These are phyloP conservation scores for Schizopygopsis pylzovi DNA, from an alignment of 2,797 vertebrate genomes.

Conservation along the genomic window DNA sequence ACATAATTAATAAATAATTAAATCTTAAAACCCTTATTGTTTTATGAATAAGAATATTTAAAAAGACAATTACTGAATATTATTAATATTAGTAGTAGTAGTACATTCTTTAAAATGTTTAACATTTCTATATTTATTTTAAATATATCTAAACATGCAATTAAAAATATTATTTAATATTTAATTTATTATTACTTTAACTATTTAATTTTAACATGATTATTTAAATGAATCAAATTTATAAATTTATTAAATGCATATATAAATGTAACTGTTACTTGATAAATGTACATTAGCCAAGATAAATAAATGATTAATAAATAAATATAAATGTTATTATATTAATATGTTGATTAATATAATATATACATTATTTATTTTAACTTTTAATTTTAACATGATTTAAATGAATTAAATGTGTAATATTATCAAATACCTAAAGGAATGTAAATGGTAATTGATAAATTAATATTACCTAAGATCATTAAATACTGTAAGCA, in stretches of 20 bases:
- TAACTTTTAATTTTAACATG: neutral
- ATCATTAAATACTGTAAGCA: neutral
- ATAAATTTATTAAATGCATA: neutral
- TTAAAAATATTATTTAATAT: neutral
- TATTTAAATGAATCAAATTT: neutral
- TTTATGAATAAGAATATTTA: neutral
- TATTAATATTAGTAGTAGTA: neutral
- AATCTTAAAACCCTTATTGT: neutral
- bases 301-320: neutral
- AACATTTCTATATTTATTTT: no score
- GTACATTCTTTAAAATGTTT: neutral
- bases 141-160: neutral
- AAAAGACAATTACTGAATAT: neutral
- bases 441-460: neutral
- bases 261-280: neutral
- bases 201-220: neutral
- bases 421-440: neutral
- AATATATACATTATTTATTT: neutral
- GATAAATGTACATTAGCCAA: neutral
- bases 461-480: no score
- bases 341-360: no score
- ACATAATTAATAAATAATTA: neutral
- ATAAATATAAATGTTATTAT: neutral
- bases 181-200: neutral
- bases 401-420: neutral